Conservation (phyloP, 2,888 invertebrate genomes). For the Tetropium fuscum region DNA sequence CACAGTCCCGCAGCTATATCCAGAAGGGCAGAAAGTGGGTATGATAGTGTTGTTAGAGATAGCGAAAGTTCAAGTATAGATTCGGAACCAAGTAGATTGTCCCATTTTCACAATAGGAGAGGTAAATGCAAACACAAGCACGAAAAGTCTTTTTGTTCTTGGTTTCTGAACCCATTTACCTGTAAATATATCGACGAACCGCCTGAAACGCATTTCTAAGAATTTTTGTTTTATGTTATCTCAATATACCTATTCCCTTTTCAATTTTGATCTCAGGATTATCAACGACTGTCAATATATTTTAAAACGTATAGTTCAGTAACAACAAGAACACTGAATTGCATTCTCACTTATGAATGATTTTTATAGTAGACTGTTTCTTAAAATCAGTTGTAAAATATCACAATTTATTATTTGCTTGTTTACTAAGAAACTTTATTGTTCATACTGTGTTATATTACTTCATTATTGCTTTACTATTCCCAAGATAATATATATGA, state of each 20-base stretch:
- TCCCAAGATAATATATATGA: too few species aligned
- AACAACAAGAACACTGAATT: too few species aligned
- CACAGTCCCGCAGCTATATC: slow-evolving; percentile 84
- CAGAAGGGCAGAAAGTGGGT: slow-evolving; percentile 88
- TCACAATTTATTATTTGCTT: too few species aligned
- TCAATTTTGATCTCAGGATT: slow-evolving; percentile 21
- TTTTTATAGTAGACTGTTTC: too few species aligned
- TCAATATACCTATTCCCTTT: slow-evolving; percentile 1
- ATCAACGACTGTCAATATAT: slow-evolving; percentile 5
- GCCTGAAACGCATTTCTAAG: slow-evolving; percentile 65
- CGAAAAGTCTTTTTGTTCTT: slow-evolving; percentile 80
- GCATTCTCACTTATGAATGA: neutral
- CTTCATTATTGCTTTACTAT: too few species aligned
- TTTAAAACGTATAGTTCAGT: neutral
- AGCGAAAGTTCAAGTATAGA: slow-evolving; percentile 90
- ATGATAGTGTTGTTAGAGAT: slow-evolving; percentile 90
- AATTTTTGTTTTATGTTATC: neutral
- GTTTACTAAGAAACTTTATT: too few species aligned
- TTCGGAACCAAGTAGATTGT: slow-evolving; percentile 72
- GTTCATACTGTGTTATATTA: too few species aligned
- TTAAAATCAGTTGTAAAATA: too few species aligned
- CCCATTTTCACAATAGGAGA: slow-evolving; percentile 61
- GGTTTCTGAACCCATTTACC: slow-evolving; percentile 81
- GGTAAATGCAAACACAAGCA: slow-evolving; percentile 76
- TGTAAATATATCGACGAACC: slow-evolving; percentile 79